Evolutionary conservation across 1,140 invertebrate species (phyloP).

Genomic region (Mamestra configurata): DNA sequence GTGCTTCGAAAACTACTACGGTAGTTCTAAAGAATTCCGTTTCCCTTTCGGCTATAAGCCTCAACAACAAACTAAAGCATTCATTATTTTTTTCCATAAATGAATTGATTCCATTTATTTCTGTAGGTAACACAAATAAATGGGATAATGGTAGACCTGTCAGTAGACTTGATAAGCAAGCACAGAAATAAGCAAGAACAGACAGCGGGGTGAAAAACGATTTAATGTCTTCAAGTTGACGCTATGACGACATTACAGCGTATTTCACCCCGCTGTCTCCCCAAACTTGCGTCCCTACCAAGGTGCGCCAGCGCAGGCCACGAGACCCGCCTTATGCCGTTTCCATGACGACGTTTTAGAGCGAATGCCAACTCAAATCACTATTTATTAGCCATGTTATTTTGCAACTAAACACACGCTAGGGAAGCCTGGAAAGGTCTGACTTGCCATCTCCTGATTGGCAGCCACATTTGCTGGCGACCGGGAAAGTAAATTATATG

Average conservation of each 20-base stretch:
- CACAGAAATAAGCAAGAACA: no score
- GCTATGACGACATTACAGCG: background rate
- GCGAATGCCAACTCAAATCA: conserved; percentile 75
- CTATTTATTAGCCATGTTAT: conserved; percentile 78
- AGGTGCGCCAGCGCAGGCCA: conserved; percentile 60
- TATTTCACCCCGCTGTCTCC: conserved; percentile 10
- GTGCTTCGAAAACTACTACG: no score
- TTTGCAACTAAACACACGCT: conserved; percentile 65
- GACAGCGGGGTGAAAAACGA: no score
- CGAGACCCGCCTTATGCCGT: conserved; percentile 70
- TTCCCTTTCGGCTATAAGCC: no score
- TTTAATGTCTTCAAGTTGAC: no score
- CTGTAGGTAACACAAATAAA: no score
- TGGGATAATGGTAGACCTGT: no score
- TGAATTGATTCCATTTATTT: no score
- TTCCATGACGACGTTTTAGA: conserved; percentile 72
- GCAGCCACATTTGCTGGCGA: background rate
- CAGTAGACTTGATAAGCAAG: no score
- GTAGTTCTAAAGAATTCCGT: no score
- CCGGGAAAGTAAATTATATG: conserved; percentile 40
- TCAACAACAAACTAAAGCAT: no score
- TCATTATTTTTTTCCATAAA: no score
- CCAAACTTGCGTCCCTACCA: conserved; percentile 14
- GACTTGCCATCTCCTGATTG: conserved; percentile 40
- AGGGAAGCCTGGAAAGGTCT: conserved; percentile 45